Evolutionary conservation across 2,113 vertebrate species (phyloP).

Genomic region (Puffinus mauretanicus): DNA sequence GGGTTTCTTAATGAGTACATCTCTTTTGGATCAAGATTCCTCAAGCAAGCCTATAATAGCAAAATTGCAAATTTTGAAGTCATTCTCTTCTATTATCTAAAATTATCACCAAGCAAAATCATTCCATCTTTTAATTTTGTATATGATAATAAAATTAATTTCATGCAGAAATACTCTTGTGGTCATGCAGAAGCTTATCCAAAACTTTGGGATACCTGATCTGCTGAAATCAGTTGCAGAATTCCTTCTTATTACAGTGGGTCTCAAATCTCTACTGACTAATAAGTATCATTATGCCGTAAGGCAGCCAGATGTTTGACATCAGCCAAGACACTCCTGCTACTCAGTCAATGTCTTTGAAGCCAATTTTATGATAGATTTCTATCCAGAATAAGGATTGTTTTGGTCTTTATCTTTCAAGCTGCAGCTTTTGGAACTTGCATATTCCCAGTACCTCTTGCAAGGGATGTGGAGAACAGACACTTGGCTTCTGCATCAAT

Average conservation of each 20-base stretch:
- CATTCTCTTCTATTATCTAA: background rate
- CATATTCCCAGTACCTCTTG: background rate
- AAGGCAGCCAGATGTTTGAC: background rate
- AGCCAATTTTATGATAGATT: slow-evolving; percentile 2
- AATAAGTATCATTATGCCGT: background rate
- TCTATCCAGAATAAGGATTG: background rate
- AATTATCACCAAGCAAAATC: background rate
- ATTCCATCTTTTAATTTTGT: background rate
- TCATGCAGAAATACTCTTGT: background rate
- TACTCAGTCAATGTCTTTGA: background rate
- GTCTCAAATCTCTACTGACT: background rate
- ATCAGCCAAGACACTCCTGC: background rate
- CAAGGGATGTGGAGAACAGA: background rate
- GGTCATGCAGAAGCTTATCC: background rate
- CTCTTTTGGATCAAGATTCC: background rate
- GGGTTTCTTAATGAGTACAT: background rate
- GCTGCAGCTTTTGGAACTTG: background rate
- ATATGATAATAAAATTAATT: background rate
- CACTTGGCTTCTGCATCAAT: slow-evolving; percentile 1
- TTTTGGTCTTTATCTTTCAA: background rate
- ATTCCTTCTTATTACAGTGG: background rate
- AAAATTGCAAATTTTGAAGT: background rate
- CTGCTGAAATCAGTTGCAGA: background rate
- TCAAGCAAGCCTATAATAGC: background rate
- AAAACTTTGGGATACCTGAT: background rate